A percentile compares a stretch with the other conserved stretches of the same genome.
Evolutionary conservation across 1,140 invertebrate genomes (phyloP).

Genomic region (Aphaenogaster floridana): DNA sequence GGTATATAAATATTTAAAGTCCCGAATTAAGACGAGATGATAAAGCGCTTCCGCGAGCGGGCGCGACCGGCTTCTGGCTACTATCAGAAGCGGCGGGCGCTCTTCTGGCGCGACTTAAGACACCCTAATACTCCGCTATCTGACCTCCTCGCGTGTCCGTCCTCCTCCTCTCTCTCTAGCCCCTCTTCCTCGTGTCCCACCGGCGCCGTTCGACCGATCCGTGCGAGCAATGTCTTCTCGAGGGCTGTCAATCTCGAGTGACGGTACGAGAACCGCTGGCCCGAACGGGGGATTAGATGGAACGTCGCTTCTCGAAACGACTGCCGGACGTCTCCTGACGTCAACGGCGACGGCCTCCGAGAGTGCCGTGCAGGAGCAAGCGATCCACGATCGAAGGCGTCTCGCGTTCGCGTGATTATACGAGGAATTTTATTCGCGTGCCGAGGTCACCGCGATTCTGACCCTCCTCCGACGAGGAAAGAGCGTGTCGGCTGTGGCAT

Average conservation of each 20-base stretch:
- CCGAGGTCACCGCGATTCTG: conserved; percentile 42
- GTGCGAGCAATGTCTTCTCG: conserved; percentile 76
- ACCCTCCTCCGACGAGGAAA: conserved; percentile 46
- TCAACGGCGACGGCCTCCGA: conserved; percentile 78
- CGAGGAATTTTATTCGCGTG: conserved; percentile 55
- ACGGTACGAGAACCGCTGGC: conserved; percentile 64
- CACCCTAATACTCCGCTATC: conserved; percentile 72
- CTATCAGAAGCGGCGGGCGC: conserved; percentile 74
- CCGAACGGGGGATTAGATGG: conserved; percentile 71
- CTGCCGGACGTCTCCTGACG: conserved; percentile 75
- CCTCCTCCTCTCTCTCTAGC: neutral
- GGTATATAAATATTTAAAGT: conserved; percentile 85
- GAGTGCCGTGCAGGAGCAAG: conserved; percentile 71
- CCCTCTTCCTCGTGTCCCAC: conserved; percentile 20
- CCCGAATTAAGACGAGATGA: conserved; percentile 83
- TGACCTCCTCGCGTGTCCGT: conserved; percentile 52
- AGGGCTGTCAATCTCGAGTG: conserved; percentile 83
- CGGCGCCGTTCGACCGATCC: conserved; percentile 52
- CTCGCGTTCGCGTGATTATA: conserved; percentile 53
- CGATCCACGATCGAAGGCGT: conserved; percentile 48
- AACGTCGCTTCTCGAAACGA: conserved; percentile 74
- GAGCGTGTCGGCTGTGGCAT: conserved; percentile 58
- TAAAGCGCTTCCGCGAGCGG: conserved; percentile 82
- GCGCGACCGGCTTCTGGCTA: conserved; percentile 78
- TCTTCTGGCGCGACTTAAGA: conserved; percentile 65